Conservation (phyloP, 2,113 vertebrate species). For the Pedionomus torquatus region DNA sequence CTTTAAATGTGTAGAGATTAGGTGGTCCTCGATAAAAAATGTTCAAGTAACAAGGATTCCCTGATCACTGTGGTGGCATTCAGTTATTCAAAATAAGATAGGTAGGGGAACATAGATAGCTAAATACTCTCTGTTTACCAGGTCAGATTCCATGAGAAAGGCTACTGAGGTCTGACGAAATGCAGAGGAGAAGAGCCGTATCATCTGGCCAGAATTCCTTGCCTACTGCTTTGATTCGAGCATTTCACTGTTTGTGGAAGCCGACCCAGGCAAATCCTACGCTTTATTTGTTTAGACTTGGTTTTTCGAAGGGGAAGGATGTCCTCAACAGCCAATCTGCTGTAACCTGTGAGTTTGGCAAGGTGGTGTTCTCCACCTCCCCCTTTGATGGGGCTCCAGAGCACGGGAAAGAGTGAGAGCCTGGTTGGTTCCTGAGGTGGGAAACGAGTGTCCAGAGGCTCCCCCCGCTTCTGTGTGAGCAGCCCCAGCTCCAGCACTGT, state of each 20-base stretch:
- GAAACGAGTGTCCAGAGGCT: neutral
- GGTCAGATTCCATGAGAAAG: neutral
- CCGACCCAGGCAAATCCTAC: neutral
- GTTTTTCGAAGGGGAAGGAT: neutral
- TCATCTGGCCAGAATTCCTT: neutral
- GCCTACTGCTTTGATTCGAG: neutral
- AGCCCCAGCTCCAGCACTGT: neutral
- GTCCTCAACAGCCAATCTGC: neutral
- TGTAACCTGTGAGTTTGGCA: neutral
- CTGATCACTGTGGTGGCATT: rapidly evolving
- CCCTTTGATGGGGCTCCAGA: neutral
- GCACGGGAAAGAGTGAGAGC: neutral
- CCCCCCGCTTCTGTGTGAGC: neutral
- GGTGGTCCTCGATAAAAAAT: neutral
- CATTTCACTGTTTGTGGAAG: neutral
- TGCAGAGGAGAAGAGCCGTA: neutral
- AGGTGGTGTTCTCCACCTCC: neutral
- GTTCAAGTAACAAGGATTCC: neutral
- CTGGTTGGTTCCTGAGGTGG: neutral
- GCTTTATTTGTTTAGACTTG: neutral
- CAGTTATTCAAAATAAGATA: neutral
- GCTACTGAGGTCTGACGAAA: neutral
- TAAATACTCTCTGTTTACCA: neutral
- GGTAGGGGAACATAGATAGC: neutral
- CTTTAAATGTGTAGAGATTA: neutral